A percentile compares a stretch with the other conserved stretches of the same genome.
Evolutionary conservation across 2,888 invertebrate species (phyloP).

Genomic region (Branchellion lobata): DNA sequence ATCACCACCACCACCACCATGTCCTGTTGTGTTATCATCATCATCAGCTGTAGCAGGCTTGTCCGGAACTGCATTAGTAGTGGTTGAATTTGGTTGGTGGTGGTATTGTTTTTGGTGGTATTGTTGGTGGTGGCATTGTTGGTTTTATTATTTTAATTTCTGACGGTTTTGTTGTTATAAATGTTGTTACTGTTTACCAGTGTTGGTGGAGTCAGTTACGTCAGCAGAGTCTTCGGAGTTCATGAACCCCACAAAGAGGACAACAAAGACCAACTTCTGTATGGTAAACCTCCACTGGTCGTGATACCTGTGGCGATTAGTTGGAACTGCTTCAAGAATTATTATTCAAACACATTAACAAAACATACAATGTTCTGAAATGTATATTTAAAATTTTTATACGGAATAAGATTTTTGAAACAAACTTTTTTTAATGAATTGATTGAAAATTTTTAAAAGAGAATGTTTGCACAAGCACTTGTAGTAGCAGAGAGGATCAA

Average conservation of each 20-base stretch:
- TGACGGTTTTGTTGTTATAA: no score
- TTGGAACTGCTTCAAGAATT: not conserved
- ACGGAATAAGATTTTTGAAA: not conserved
- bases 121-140: no score
- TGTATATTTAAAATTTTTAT: not conserved
- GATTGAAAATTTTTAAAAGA: not conserved
- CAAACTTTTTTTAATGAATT: not conserved
- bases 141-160: no score
- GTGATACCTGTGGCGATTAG: conserved; percentile 72
- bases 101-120: no score
- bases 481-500: conserved; percentile 79
- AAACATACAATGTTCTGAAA: not conserved
- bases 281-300: conserved; percentile 84
- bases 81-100: no score
- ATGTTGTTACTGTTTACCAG: no score
- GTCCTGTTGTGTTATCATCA: no score
- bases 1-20: no score
- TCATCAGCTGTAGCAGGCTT: no score
- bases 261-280: conserved; percentile 77
- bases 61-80: no score
- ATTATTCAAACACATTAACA: not conserved
- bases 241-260: conserved; percentile 71
- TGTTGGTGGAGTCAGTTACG: no score
- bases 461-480: conserved; percentile 53
- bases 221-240: conserved; percentile 73